These are phyloP conservation scores for Elephas maximus DNA, from an alignment of 2,113 vertebrate genomes.

Conservation along the genomic window DNA sequence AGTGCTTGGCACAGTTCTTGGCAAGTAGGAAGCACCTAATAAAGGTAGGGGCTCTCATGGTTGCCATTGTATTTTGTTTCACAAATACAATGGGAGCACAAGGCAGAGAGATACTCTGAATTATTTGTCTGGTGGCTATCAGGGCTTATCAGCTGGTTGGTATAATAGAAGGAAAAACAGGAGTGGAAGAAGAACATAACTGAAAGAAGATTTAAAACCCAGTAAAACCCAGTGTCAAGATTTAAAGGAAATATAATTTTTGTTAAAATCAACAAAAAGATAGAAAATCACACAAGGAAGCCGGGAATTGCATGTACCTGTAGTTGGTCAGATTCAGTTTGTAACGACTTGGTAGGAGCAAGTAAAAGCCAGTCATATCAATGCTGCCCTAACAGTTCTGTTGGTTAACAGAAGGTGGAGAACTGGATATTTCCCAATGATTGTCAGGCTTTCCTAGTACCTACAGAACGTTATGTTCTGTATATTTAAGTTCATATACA, in stretches of 20 bases:
- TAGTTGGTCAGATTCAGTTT: background rate
- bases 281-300: background rate
- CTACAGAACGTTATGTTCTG: background rate
- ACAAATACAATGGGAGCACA: background rate
- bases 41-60: background rate
- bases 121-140: accelerated
- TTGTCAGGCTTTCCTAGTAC: background rate
- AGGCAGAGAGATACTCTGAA: accelerated
- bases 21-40: accelerated
- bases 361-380: accelerated
- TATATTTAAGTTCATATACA: background rate
- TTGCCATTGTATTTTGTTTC: background rate
- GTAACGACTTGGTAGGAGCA: background rate
- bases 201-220: background rate
- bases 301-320: background rate
- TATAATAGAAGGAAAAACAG: too few relatives aligned
- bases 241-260: background rate
- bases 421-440: too few relatives aligned
- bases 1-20: background rate
- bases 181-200: background rate
- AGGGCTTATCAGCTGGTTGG: background rate
- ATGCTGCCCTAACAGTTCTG: background rate
- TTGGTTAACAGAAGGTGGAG: too few relatives aligned
- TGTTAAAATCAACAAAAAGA: background rate
- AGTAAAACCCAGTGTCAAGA: background rate